These are phyloP conservation scores for Corbicula japonica DNA, from an alignment of 2,888 invertebrate genomes.

Conservation along the genomic window DNA sequence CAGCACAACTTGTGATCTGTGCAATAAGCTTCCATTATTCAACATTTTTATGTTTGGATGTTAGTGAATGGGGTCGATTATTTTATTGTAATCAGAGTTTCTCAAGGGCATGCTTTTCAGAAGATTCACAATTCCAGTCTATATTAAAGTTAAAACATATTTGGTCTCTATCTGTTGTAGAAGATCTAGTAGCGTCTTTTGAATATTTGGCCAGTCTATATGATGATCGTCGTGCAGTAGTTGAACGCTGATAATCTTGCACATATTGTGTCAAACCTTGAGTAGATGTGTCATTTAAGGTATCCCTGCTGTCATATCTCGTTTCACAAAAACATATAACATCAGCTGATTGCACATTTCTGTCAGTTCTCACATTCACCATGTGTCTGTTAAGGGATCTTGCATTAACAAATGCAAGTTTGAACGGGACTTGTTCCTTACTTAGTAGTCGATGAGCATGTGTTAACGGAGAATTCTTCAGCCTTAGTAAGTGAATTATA, in stretches of 20 bases:
- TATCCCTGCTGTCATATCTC: conserved; percentile 12
- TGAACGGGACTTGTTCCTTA: conserved; percentile 11
- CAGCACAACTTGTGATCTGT: conserved; percentile 30
- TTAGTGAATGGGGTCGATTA: conserved; percentile 23
- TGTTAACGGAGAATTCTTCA: conserved; percentile 23
- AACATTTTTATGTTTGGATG: background rate
- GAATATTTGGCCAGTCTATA: conserved; percentile 39
- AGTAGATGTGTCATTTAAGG: background rate
- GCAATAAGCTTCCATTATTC: conserved; percentile 21
- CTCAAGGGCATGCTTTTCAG: conserved; percentile 9
- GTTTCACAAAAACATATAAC: conserved; percentile 40
- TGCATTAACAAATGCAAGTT: conserved; percentile 55
- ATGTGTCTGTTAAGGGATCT: conserved; percentile 42
- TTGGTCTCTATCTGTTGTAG: conserved; percentile 10
- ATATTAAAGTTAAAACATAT: conserved; percentile 21
- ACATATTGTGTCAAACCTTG: conserved; percentile 15
- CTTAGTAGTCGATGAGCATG: conserved; percentile 10
- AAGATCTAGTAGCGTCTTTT: conserved; percentile 27
- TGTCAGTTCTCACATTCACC: conserved; percentile 26
- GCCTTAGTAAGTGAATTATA: no score
- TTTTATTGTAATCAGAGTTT: conserved; percentile 7
- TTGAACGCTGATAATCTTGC: conserved; percentile 22
- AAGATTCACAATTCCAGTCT: conserved; percentile 12
- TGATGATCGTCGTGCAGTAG: conserved; percentile 16
- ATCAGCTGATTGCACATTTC: conserved; percentile 25